Conservation (phyloP, 2,888 invertebrate species). For the Habrosyne pyritoides region DNA sequence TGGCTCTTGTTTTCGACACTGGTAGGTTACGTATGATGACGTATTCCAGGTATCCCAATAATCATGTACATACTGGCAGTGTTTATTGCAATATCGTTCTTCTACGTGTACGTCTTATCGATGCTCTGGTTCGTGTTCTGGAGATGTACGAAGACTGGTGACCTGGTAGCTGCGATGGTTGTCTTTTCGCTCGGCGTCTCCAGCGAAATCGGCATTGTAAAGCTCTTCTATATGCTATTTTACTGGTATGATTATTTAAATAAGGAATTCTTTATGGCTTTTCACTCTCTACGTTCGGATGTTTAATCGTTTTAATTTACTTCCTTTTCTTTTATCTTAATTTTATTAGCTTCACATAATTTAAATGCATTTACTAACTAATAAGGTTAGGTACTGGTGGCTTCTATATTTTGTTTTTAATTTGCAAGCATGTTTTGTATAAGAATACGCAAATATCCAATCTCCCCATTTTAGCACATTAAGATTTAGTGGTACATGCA, state of each 20-base stretch:
- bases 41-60: constrained; percentile 31
- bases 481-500: too few relatives aligned
- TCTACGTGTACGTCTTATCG: constrained; percentile 43
- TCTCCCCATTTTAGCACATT: too few relatives aligned
- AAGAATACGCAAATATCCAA: too few relatives aligned
- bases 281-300: constrained; percentile 20
- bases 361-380: too few relatives aligned
- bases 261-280: too few relatives aligned
- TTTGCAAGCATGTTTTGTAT: too few relatives aligned
- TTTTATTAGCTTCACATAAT: too few relatives aligned
- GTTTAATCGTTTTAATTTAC: neutral
- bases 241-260: constrained; percentile 31
- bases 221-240: constrained; percentile 37
- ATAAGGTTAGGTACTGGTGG: too few relatives aligned
- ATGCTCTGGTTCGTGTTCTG: constrained; percentile 45
- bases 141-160: constrained; percentile 29
- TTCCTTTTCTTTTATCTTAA: neutral
- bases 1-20: too few relatives aligned
- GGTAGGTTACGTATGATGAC: too few relatives aligned
- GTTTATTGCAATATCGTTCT: constrained; percentile 21
- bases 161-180: constrained; percentile 34
- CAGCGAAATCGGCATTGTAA: constrained; percentile 39
- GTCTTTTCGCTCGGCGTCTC: constrained; percentile 40
- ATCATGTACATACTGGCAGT: constrained; percentile 30
- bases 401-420: too few relatives aligned